phyloP scores from a whole-genome alignment of 2,113 vertebrate genomes.

The Forbesichthys agassizii region DNA sequence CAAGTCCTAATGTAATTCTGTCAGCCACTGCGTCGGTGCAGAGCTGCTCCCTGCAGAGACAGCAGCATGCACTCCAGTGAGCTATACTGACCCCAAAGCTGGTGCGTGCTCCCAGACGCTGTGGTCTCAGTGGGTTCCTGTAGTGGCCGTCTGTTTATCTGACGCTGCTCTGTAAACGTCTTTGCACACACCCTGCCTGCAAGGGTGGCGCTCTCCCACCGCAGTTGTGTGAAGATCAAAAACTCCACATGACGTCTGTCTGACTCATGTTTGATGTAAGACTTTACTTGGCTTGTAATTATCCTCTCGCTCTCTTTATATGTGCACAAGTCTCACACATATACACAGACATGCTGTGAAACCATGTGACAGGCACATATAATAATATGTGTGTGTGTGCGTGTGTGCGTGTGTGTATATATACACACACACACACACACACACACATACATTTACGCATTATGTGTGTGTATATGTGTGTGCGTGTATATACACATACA shows the following conservation, averaged over 20 bases:
- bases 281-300: slow-evolving; percentile 31
- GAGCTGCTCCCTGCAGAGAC: slow-evolving; percentile 9
- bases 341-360: too few relatives aligned
- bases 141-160: slow-evolving; percentile 16
- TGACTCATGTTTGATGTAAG: slow-evolving; percentile 34
- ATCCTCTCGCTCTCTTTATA: too few relatives aligned
- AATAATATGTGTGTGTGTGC: too few relatives aligned
- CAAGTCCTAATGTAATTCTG: not conserved
- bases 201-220: slow-evolving; percentile 26
- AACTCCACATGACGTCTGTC: slow-evolving; percentile 39
- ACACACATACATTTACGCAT: not conserved
- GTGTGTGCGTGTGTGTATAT: too few relatives aligned
- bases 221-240: slow-evolving; percentile 49
- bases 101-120: not conserved
- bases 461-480: not conserved
- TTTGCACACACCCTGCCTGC: slow-evolving; percentile 19
- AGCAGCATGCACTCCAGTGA: not conserved
- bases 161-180: slow-evolving; percentile 22
- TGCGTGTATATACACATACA: not conserved
- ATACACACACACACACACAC: too few relatives aligned
- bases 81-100: not conserved
- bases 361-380: too few relatives aligned
- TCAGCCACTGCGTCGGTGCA: slow-evolving; percentile 6
- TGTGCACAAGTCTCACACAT: too few relatives aligned
- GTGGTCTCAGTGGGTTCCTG: slow-evolving; percentile 23